Conservation (phyloP, 2,113 vertebrate species). For the Thunnus thynnus region DNA sequence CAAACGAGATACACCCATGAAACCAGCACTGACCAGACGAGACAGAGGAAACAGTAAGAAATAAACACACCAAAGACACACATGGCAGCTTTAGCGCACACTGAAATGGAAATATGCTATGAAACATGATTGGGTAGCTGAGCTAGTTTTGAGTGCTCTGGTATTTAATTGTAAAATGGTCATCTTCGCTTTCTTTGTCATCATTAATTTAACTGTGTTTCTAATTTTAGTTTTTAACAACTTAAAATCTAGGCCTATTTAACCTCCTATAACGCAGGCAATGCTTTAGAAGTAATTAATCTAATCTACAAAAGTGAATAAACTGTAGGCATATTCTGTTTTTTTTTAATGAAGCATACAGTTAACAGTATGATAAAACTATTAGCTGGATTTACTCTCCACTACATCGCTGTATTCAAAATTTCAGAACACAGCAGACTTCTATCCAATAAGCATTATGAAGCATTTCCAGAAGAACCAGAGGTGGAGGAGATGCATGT, state of each 20-base stretch:
- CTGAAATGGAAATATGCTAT: too few relatives aligned
- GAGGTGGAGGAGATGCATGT: neutral
- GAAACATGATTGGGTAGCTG: too few relatives aligned
- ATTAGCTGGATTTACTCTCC: too few relatives aligned
- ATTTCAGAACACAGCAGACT: conserved; percentile 34
- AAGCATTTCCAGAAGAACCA: conserved; percentile 54
- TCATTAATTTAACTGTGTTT: too few relatives aligned
- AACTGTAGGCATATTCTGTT: too few relatives aligned
- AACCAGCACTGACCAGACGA: neutral
- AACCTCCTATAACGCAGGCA: neutral
- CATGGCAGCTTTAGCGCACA: too few relatives aligned
- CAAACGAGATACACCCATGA: conserved; percentile 60
- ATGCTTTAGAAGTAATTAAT: neutral
- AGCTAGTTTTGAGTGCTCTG: neutral
- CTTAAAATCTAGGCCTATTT: too few relatives aligned
- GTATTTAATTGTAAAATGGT: neutral
- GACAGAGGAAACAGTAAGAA: conserved; percentile 51
- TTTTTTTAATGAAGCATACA: too few relatives aligned
- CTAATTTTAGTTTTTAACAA: too few relatives aligned
- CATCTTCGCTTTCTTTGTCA: too few relatives aligned
- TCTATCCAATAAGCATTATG: neutral
- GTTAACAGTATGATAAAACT: too few relatives aligned
- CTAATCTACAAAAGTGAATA: too few relatives aligned
- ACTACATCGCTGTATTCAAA: neutral
- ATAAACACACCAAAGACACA: neutral